Evolutionary conservation across 2,888 invertebrate species (phyloP).

Genomic region (Temnothorax ravouxi): DNA sequence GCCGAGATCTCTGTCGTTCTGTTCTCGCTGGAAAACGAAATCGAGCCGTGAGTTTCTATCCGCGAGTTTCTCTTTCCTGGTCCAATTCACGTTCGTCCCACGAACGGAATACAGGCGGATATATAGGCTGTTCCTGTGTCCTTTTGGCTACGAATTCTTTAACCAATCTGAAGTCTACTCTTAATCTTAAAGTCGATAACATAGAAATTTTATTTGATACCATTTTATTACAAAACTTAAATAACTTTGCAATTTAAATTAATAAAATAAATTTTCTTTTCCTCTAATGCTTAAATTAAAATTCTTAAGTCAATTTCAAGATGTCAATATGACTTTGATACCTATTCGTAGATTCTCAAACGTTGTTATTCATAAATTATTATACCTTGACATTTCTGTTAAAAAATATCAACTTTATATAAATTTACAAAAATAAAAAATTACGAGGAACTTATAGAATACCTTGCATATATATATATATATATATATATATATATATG

Average conservation of each 20-base stretch:
- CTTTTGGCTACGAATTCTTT: not conserved
- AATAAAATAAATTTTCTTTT: slow-evolving; percentile 1
- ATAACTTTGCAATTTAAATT: too few relatives aligned
- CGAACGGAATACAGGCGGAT: not conserved
- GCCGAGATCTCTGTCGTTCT: slow-evolving; percentile 82
- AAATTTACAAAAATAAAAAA: not conserved
- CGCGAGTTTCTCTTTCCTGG: not conserved
- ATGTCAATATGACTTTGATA: not conserved
- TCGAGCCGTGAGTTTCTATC: slow-evolving; percentile 27
- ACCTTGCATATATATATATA: slow-evolving; percentile 7
- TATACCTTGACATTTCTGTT: not conserved
- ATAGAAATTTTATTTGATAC: too few relatives aligned
- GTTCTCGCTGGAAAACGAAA: slow-evolving; percentile 86
- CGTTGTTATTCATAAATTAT: not conserved
- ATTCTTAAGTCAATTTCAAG: not conserved
- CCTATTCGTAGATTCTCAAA: not conserved
- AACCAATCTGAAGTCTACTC: not conserved
- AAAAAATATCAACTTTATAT: not conserved
- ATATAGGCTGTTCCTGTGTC: not conserved
- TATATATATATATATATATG: too few relatives aligned
- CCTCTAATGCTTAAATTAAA: not conserved
- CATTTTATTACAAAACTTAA: too few relatives aligned
- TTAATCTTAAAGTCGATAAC: not conserved
- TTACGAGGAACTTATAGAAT: not conserved
- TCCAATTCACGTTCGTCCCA: slow-evolving; percentile 48